phyloP scores from a whole-genome alignment of 2,797 vertebrate species.

The Pseudotriccus pelzelni region DNA sequence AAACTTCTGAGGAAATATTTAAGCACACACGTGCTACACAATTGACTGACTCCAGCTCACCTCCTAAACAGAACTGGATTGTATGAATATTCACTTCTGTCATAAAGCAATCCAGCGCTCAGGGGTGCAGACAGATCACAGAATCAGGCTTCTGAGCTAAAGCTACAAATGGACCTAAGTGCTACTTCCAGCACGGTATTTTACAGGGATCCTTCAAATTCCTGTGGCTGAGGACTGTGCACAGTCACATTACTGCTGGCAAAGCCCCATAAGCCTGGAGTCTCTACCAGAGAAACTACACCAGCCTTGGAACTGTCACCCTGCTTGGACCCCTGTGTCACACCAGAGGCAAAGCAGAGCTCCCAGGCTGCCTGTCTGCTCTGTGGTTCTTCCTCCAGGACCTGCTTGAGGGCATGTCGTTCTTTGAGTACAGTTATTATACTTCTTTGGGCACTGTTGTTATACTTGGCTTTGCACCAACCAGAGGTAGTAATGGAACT shows the following conservation, averaged over 20 bases:
- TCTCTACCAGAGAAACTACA: background rate
- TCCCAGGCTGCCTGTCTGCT: background rate
- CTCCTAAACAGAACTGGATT: background rate
- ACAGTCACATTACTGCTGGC: background rate
- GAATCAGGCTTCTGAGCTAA: background rate
- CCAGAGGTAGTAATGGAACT: background rate
- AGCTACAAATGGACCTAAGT: background rate
- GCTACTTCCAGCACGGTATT: background rate
- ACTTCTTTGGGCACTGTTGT: background rate
- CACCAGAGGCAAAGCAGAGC: background rate
- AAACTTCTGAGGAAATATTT: background rate
- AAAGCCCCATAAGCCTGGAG: background rate
- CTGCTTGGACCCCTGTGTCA: background rate
- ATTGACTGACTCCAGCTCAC: background rate
- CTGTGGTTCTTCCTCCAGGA: background rate
- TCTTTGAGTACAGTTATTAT: background rate
- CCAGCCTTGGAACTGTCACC: background rate
- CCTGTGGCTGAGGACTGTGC: background rate
- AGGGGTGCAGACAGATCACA: background rate
- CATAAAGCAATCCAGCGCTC: background rate
- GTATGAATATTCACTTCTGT: background rate
- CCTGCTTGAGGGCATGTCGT: background rate
- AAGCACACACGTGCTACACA: background rate
- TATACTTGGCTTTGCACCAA: background rate
- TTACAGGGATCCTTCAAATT: slow-evolving; percentile 33